These are phyloP conservation scores for Hylia prasina DNA, from an alignment of 2,113 vertebrate species.

Conservation along the genomic window DNA sequence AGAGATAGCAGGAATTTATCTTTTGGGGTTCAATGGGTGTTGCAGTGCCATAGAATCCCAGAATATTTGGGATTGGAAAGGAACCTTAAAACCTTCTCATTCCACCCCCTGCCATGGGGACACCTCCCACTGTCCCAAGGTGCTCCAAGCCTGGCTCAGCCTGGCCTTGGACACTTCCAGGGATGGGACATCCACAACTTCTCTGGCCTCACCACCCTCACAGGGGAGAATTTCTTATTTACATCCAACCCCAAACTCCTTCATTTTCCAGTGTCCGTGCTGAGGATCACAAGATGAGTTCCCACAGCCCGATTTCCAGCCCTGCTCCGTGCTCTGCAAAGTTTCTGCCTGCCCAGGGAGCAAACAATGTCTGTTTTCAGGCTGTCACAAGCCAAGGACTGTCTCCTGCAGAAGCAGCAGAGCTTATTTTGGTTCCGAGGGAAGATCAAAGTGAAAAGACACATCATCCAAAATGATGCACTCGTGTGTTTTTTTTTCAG, in stretches of 20 bases:
- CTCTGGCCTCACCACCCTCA: neutral
- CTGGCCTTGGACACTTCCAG: neutral
- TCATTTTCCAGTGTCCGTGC: fast-evolving
- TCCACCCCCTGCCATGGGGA: neutral
- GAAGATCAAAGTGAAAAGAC: neutral
- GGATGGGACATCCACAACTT: fast-evolving
- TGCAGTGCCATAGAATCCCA: neutral
- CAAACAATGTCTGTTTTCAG: neutral
- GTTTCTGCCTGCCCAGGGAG: neutral
- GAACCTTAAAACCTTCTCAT: neutral
- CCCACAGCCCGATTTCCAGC: neutral
- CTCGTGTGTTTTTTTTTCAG: neutral
- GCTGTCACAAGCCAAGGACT: neutral
- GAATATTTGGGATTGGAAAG: neutral
- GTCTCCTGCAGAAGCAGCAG: neutral
- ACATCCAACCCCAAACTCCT: neutral
- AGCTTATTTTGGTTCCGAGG: neutral
- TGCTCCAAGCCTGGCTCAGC: neutral
- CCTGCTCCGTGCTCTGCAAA: neutral
- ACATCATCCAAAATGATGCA: neutral
- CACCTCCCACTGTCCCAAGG: neutral
- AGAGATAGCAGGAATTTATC: neutral
- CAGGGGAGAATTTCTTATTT: neutral
- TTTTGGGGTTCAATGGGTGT: too few species aligned
- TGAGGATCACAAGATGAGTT: fast-evolving